Evolutionary conservation across 2,797 vertebrate species (phyloP).

Genomic region (Rallus crepitans): DNA sequence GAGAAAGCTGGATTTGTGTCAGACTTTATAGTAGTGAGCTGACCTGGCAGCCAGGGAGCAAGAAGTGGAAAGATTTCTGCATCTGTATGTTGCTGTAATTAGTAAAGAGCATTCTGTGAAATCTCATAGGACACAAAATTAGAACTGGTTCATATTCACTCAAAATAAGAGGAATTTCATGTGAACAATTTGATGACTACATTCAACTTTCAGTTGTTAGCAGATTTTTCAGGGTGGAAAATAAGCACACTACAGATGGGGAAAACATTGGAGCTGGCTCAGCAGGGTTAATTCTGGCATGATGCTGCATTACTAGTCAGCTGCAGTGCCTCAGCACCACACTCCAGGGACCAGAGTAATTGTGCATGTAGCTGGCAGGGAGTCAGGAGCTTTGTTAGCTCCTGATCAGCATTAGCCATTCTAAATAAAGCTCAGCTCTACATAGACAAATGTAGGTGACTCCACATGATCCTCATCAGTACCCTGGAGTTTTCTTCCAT

Average conservation of each 20-base stretch:
- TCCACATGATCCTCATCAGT: conserved; percentile 2
- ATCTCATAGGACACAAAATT: conserved; percentile 1
- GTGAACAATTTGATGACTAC: background rate
- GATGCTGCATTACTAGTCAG: conserved; percentile 55
- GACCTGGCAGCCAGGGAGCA: background rate
- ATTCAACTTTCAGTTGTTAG: background rate
- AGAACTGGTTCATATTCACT: background rate
- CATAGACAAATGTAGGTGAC: conserved; percentile 42
- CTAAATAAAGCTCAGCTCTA: conserved; percentile 64
- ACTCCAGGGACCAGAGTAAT: conserved; percentile 46
- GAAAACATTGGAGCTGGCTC: conserved; percentile 57
- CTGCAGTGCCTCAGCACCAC: conserved; percentile 50
- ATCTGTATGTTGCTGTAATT: conserved; percentile 1
- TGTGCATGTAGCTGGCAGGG: conserved; percentile 46
- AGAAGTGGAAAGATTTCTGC: background rate
- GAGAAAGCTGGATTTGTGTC: background rate
- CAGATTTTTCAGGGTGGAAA: conserved; percentile 29
- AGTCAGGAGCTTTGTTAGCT: conserved; percentile 56
- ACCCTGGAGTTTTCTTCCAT: background rate
- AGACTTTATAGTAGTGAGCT: background rate
- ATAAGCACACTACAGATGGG: conserved; percentile 30
- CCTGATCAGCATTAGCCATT: conserved; percentile 49
- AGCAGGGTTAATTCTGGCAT: conserved; percentile 66
- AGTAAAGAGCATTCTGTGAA: background rate
- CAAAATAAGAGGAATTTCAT: background rate